These are phyloP conservation scores for Myotis pilosus DNA, from an alignment of 2,797 vertebrate species.

Conservation along the genomic window DNA sequence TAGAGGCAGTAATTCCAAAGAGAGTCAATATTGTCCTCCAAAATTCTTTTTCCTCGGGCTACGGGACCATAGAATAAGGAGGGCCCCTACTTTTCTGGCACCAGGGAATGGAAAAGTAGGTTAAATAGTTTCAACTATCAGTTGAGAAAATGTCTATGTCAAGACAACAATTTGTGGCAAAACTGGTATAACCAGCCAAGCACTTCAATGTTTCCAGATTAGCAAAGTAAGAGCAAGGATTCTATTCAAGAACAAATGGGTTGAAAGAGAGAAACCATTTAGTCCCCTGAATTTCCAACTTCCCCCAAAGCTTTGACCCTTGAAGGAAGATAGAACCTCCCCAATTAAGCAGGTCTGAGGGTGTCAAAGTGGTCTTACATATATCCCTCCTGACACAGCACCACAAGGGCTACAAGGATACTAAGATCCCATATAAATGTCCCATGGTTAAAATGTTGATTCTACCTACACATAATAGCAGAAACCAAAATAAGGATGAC, in stretches of 20 bases:
- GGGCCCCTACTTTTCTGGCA: constrained; percentile 5
- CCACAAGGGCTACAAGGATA: neutral
- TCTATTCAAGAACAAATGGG: constrained; percentile 28
- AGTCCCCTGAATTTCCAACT: neutral
- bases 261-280: constrained; percentile 12
- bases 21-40: neutral
- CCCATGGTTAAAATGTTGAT: neutral
- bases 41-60: neutral
- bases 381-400: neutral
- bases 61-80: neutral
- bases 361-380: neutral
- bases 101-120: constrained; percentile 58
- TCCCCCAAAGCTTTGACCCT: neutral
- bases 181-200: constrained; percentile 75
- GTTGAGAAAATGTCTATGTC: constrained; percentile 77
- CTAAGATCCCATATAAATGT: neutral
- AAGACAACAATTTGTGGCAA: constrained; percentile 70
- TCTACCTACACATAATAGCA: neutral
- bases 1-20: neutral
- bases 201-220: constrained; percentile 54
- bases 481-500: constrained; percentile 20
- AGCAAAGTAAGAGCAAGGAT: constrained; percentile 14
- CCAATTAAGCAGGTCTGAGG: neutral
- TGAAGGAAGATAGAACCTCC: constrained; percentile 22
- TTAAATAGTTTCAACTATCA: constrained; percentile 73